Percentiles rank a stretch among this genome's conserved stretches.
These are phyloP conservation scores for Sanderia malayensis DNA, from an alignment of 30 jellyfish, hydroid and myxozoan species.

Conservation along the genomic window DNA sequence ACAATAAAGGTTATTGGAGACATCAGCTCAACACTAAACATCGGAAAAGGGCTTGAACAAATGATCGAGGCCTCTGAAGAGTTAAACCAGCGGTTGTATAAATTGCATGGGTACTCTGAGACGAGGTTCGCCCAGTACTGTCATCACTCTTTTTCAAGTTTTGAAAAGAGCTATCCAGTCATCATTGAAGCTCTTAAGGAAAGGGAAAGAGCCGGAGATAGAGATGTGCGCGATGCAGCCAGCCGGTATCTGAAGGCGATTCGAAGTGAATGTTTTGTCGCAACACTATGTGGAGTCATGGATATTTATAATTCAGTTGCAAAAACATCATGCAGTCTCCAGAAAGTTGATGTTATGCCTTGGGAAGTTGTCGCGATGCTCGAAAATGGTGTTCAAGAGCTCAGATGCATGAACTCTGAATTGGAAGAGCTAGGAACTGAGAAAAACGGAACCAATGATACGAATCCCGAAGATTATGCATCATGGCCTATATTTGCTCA, in stretches of 20 bases:
- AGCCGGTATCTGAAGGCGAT: background rate
- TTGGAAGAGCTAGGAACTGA: no score
- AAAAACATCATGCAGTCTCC: background rate
- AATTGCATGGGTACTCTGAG: conserved; percentile 15
- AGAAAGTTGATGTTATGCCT: conserved; percentile 11
- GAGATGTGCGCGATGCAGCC: background rate
- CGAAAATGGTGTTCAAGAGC: conserved; percentile 21
- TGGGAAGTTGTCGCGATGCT: conserved; percentile 9
- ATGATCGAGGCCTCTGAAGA: conserved; percentile 9
- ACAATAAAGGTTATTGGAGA: conserved; percentile 6
- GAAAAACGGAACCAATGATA: no score
- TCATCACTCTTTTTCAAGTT: background rate
- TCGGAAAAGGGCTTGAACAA: conserved; percentile 25
- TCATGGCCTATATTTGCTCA: no score
- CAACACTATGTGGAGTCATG: conserved; percentile 9
- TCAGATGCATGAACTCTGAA: no score
- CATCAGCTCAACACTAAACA: conserved; percentile 8
- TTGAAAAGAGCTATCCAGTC: conserved; percentile 17
- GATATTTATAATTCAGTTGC: conserved; percentile 10
- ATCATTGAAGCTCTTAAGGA: background rate
- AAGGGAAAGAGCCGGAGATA: conserved; percentile 19
- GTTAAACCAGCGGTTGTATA: background rate
- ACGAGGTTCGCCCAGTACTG: conserved; percentile 26
- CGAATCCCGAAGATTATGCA: no score
- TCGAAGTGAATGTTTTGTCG: background rate